phyloP scores from a whole-genome alignment of 30 jellyfish, hydroid and myxozoan genomes.

The Phacellophora camtschatica region DNA sequence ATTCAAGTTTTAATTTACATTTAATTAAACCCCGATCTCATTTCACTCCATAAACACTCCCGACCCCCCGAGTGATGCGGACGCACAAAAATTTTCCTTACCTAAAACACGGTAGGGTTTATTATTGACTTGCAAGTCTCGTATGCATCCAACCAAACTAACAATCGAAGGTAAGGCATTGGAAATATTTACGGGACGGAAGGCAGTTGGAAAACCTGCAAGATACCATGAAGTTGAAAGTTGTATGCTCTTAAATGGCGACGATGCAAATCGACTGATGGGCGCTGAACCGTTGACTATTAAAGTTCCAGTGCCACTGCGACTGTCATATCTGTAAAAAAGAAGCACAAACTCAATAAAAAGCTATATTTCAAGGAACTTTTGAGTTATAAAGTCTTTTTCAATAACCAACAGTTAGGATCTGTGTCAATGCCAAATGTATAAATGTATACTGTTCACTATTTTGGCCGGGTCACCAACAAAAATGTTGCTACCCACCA shows the following conservation, averaged over 20 bases:
- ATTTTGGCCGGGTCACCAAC: no score
- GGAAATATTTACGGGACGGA: slow-evolving; percentile 28
- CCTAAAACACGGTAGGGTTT: slow-evolving; percentile 69
- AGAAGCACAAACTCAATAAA: no score
- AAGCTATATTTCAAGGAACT: no score
- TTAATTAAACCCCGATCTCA: no score
- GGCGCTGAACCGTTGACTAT: slow-evolving; percentile 48
- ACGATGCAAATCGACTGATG: slow-evolving; percentile 35
- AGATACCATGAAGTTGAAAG: slow-evolving; percentile 78
- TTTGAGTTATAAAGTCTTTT: no score
- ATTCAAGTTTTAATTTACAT: no score
- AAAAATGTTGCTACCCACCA: no score
- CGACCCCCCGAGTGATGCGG: no score
- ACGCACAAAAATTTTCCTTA: neutral
- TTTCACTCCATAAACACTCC: no score
- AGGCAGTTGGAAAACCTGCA: slow-evolving; percentile 62
- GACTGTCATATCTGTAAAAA: slow-evolving; percentile 64
- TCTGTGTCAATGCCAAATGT: no score
- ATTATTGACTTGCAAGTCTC: slow-evolving; percentile 71
- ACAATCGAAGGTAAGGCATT: slow-evolving; percentile 23
- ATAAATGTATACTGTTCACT: no score
- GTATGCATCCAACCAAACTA: slow-evolving; percentile 74
- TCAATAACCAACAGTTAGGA: no score
- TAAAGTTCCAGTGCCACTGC: slow-evolving; percentile 63
- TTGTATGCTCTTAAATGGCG: slow-evolving; percentile 67